A percentile compares a stretch with the other conserved stretches of the same genome.
These are phyloP conservation scores for Lytechinus variegatus DNA, from an alignment of 35 echinoderm and acorn worm species.

Conservation along the genomic window DNA sequence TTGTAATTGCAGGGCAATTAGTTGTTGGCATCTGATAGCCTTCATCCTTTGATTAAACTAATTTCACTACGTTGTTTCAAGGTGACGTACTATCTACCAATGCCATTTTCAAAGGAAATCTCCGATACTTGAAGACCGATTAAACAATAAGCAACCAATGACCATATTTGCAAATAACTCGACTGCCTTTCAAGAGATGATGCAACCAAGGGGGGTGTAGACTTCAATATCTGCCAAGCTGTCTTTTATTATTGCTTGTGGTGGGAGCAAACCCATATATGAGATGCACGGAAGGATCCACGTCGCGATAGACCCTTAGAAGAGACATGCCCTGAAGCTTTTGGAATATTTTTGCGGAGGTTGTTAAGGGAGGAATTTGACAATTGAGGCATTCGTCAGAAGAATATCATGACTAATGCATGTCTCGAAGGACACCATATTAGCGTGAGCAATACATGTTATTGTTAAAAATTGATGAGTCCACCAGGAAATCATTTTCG, in stretches of 20 bases:
- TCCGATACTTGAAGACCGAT: no score
- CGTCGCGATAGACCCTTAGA: background rate
- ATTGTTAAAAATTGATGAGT: background rate
- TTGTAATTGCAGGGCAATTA: no score
- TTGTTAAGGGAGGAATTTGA: background rate
- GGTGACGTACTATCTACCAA: no score
- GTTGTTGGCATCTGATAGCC: no score
- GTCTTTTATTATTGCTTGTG: background rate
- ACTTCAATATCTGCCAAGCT: background rate
- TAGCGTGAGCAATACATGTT: background rate
- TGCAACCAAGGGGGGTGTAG: no score
- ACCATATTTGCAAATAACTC: no score
- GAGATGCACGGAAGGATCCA: background rate
- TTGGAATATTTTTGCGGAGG: background rate
- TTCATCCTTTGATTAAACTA: no score
- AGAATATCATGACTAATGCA: background rate
- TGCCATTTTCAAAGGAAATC: no score
- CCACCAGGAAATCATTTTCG: background rate
- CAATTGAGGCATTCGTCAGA: background rate
- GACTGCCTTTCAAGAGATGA: no score
- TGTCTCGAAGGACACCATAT: background rate
- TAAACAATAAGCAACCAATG: no score
- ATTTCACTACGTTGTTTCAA: no score
- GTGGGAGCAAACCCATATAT: background rate
- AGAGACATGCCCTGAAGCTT: background rate